Percentiles rank a stretch among this genome's conserved stretches.
Evolutionary conservation across 2,113 vertebrate species (phyloP).

Genomic region (Apistogramma diplotaenia): DNA sequence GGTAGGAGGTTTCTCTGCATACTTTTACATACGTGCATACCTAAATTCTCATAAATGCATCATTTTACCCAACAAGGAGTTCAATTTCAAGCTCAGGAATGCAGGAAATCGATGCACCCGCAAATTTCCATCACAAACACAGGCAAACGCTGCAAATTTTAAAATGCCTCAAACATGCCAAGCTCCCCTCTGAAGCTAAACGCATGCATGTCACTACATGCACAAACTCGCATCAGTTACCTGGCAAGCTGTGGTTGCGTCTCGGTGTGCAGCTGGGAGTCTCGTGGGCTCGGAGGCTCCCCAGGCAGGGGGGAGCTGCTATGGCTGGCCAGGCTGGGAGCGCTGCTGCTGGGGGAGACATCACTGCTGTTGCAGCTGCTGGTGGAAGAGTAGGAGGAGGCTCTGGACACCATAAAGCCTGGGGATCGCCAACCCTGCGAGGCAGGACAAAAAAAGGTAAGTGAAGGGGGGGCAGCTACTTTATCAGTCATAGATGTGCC

Average conservation of each 20-base stretch:
- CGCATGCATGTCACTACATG: not conserved
- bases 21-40: not conserved
- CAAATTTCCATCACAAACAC: too few relatives aligned
- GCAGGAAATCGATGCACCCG: accelerated
- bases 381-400: slow-evolving; percentile 57
- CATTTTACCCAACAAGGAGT: not conserved
- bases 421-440: slow-evolving; percentile 75
- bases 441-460: not conserved
- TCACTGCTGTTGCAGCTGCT: slow-evolving; percentile 63
- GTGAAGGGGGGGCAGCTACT: not conserved
- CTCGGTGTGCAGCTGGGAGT: not conserved
- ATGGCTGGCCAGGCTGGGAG: slow-evolving; percentile 63
- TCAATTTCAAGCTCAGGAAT: not conserved
- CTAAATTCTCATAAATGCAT: not conserved
- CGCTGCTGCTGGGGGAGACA: slow-evolving; percentile 69
- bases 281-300: slow-evolving; percentile 31
- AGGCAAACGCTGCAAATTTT: not conserved
- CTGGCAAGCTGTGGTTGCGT: slow-evolving; percentile 20
- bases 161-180: not conserved
- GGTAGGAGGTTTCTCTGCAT: not conserved
- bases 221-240: slow-evolving; percentile 18
- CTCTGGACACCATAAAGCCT: slow-evolving; percentile 71
- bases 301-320: slow-evolving; percentile 66
- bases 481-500: not conserved
- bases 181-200: not conserved